Conservation (phyloP, 2,113 vertebrate species). For the Thryonomys swinderianus region DNA sequence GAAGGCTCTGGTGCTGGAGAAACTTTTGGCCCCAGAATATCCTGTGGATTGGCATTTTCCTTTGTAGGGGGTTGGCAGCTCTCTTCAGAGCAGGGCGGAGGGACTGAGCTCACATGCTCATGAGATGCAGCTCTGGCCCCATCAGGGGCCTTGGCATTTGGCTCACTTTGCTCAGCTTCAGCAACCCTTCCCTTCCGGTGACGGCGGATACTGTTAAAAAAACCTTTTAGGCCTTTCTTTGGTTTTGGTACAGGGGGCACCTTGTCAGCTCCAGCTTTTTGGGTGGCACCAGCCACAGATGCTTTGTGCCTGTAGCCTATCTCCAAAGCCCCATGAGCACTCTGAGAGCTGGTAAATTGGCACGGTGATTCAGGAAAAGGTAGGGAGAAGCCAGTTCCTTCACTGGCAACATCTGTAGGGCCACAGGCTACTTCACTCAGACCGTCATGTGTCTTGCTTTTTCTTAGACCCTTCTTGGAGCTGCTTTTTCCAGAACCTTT, state of each 20-base stretch:
- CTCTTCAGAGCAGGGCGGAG: background rate
- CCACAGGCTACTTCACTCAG: slow-evolving; percentile 84
- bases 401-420: slow-evolving; percentile 43
- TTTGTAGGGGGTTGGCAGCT: slow-evolving; percentile 17
- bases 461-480: slow-evolving; percentile 92
- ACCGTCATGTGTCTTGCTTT: slow-evolving; percentile 95
- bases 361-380: slow-evolving; percentile 54
- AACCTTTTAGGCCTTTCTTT: slow-evolving; percentile 93
- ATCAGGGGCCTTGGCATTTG: slow-evolving; percentile 31
- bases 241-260: slow-evolving; percentile 88
- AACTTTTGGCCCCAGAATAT: background rate
- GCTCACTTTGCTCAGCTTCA: slow-evolving; percentile 86
- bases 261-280: slow-evolving; percentile 86
- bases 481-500: slow-evolving; percentile 90
- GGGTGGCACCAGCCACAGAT: slow-evolving; percentile 79
- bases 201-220: slow-evolving; percentile 95
- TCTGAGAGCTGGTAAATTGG: slow-evolving; percentile 83
- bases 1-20: slow-evolving; percentile 42
- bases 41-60: slow-evolving; percentile 51
- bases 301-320: slow-evolving; percentile 71
- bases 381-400: slow-evolving; percentile 49
- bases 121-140: background rate
- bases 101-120: background rate
- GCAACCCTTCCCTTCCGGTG: slow-evolving; percentile 91
- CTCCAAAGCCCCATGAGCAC: slow-evolving; percentile 80